Base-by-base conservation (phyloP, 2,113 vertebrate genomes). In the Proteles cristata region DNA sequence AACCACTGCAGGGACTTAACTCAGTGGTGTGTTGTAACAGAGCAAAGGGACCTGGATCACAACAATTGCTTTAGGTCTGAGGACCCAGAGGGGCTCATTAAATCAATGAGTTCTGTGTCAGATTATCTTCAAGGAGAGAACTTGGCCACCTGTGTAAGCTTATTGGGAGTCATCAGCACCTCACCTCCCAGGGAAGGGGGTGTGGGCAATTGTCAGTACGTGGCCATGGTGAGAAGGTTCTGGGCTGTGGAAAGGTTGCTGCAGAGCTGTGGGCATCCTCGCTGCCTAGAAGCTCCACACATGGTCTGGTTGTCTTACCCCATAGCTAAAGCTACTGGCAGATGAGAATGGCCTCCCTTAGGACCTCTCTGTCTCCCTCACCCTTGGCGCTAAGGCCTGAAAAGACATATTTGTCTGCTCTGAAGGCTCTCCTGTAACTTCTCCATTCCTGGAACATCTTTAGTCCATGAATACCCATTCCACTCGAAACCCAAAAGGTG, bases 31-130 rank as follows among this genome's bases (percentile, higher is more conserved):
- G 45, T 33, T 45, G 23, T 77, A 23, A 85, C 10, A 84, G 1
- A 50, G 61, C 55, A 88, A 95, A 43, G 58, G 17, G 33, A 45
- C 16, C 63, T 79, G 53, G 26, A 19, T 90, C 21, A 28, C 28
- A 82, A 28, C 68, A 69, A 87, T 31, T 61, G 71, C 71, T 97
- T 90, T 33, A 33, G 43, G 48, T 53, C 68, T 8, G 23, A 19
- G 35, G 16, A 10, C 81, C 92, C 7, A 4, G 31, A 71, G 16
- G 4, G 14, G 26, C 28, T 84, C 58, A 63, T 82, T 53, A 65
- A 73, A 92, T 80, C 63, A 76, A 0, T 35, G 79, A 89, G 55
- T 11, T 83, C 68, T 61, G 33, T 23, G 31, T 76, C 50, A 65
- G 17, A 76, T 5, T 43, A 12, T 35, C 73, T 50, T 25, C 68